A percentile compares a stretch with the other conserved stretches of the same genome.
Conservation (phyloP, 2,888 invertebrate genomes). For the Cerastis leucographa region DNA sequence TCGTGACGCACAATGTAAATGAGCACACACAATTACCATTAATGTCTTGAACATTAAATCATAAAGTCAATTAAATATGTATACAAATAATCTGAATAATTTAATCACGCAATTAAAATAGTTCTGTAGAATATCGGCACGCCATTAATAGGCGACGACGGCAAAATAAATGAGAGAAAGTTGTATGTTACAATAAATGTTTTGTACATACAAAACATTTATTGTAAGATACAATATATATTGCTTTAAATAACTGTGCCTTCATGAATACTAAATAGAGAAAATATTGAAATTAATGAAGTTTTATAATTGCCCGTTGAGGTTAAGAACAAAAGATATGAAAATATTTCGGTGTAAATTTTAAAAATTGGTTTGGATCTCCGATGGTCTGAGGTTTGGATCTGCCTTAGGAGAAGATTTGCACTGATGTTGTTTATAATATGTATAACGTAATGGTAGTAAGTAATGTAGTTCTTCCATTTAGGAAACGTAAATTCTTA, state of each 20-base stretch:
- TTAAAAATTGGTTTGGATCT: no score
- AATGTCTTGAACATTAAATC: slow-evolving; percentile 24
- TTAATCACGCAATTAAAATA: slow-evolving; percentile 13
- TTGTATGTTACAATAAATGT: background rate
- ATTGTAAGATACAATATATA: background rate
- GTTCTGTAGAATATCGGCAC: background rate
- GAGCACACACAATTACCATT: slow-evolving; percentile 37
- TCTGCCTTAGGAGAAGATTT: background rate
- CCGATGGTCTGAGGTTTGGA: no score
- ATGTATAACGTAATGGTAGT: no score
- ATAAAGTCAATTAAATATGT: slow-evolving; percentile 14
- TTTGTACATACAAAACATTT: no score
- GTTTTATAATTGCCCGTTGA: background rate
- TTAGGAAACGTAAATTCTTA: background rate
- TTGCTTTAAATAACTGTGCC: slow-evolving; percentile 13
- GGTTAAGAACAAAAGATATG: background rate
- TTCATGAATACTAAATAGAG: background rate
- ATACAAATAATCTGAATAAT: slow-evolving; percentile 21
- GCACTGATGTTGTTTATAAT: background rate
- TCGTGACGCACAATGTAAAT: slow-evolving; percentile 47
- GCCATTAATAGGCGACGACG: background rate
- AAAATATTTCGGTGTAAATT: background rate
- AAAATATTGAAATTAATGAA: background rate
- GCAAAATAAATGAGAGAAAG: background rate
- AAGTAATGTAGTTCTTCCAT: background rate